A percentile compares a stretch with the other conserved stretches of the same genome.
Conservation (phyloP, 2,888 invertebrate genomes). For the Phengaris alcon region DNA sequence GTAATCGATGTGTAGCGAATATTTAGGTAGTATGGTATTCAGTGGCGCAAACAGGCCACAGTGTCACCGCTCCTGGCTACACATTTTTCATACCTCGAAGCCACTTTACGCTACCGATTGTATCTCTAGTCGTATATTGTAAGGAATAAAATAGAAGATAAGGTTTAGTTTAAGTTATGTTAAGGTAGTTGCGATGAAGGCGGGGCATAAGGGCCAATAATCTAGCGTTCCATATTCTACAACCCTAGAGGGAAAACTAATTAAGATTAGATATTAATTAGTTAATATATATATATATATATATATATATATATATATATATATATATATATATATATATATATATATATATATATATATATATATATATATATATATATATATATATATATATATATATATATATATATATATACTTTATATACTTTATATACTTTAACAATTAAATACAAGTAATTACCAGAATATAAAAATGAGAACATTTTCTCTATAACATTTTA, state of each 20-base stretch:
- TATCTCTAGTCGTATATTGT: background rate
- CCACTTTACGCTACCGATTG: background rate
- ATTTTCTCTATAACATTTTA: background rate
- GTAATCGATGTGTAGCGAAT: too few species aligned
- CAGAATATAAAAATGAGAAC: background rate
- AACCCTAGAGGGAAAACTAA: background rate
- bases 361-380: too few species aligned
- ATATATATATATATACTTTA: too few species aligned
- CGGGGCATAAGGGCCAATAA: background rate
- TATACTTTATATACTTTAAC: background rate
- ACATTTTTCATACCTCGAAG: background rate
- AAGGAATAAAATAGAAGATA: background rate
- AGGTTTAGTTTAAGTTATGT: background rate
- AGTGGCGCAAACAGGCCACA: too few species aligned
- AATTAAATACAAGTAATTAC: background rate
- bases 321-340: too few species aligned
- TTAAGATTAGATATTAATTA: background rate
- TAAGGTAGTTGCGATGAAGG: background rate
- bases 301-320: too few species aligned
- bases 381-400: too few species aligned
- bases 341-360: too few species aligned
- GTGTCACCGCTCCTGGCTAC: too few species aligned
- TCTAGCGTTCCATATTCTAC: conserved; percentile 15
- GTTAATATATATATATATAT: too few species aligned
- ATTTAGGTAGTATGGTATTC: too few species aligned